A percentile compares a stretch with the other conserved stretches of the same genome.
phyloP scores from a whole-genome alignment of 2,888 invertebrate genomes.

The Neocrepidodera transversa region DNA sequence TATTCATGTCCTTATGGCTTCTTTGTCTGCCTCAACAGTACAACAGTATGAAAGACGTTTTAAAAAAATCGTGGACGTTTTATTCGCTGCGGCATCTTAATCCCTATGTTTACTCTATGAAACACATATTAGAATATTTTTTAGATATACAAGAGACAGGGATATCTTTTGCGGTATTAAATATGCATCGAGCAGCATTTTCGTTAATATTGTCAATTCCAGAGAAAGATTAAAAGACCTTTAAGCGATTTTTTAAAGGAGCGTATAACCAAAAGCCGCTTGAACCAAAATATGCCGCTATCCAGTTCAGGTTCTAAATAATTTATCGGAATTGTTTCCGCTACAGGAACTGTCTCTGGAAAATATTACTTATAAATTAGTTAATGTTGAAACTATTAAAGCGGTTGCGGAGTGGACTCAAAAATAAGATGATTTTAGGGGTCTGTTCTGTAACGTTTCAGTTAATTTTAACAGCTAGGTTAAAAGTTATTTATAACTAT shows the following conservation, averaged over 20 bases:
- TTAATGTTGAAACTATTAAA: background rate
- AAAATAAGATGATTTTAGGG: background rate
- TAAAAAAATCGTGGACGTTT: background rate
- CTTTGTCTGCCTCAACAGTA: no score
- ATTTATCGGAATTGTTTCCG: background rate
- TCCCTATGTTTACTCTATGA: background rate
- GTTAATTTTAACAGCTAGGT: no score
- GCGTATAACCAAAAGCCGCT: background rate
- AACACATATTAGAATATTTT: background rate
- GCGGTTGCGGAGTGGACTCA: background rate
- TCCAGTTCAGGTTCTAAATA: background rate
- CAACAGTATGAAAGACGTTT: no score
- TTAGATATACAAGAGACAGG: background rate
- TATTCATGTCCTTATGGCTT: no score
- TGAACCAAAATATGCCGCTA: background rate
- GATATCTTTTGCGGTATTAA: background rate
- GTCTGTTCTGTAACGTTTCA: no score
- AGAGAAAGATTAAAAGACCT: background rate
- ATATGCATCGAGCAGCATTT: background rate
- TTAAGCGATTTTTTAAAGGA: background rate
- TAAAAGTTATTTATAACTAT: no score
- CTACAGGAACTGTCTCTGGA: background rate
- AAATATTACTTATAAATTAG: background rate
- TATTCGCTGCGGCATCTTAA: slow-evolving; percentile 16
- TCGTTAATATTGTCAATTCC: background rate